These are phyloP conservation scores for Megaustenia siamemsis DNA, from an alignment of 2,888 invertebrate genomes.

Conservation along the genomic window DNA sequence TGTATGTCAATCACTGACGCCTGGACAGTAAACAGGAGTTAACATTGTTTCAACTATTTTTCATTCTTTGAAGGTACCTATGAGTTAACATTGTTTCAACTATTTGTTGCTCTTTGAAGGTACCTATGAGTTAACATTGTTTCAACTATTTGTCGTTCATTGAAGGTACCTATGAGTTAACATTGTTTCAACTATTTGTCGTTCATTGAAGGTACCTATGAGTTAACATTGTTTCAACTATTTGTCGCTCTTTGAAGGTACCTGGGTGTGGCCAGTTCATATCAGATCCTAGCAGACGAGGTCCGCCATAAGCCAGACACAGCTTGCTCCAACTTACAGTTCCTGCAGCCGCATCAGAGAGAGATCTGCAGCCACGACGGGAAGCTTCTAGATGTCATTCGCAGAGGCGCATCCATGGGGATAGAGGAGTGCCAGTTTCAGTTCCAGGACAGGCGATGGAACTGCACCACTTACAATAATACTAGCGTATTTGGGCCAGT, in stretches of 20 bases:
- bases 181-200: no score
- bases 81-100: no score
- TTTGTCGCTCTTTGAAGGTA: conserved; percentile 78
- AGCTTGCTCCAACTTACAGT: conserved; percentile 85
- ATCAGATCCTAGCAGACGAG: conserved; percentile 76
- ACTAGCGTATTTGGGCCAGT: conserved; percentile 91
- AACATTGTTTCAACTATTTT: no score
- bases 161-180: no score
- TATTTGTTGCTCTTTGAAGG: no score
- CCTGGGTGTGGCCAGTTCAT: conserved; percentile 81
- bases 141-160: no score
- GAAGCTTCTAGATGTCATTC: conserved; percentile 85
- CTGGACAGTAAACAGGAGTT: no score
- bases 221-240: no score
- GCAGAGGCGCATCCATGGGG: conserved; percentile 89
- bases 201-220: no score
- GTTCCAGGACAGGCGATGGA: conserved; percentile 92
- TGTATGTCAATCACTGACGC: no score
- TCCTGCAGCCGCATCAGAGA: conserved; percentile 86
- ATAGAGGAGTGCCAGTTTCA: conserved; percentile 94
- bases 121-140: no score
- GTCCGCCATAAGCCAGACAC: conserved; percentile 68
- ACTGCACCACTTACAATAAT: conserved; percentile 90
- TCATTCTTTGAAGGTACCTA: no score
- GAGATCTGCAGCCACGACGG: conserved; percentile 87